Conservation (phyloP, 2,888 invertebrate genomes). For the Philereme vetulata region DNA sequence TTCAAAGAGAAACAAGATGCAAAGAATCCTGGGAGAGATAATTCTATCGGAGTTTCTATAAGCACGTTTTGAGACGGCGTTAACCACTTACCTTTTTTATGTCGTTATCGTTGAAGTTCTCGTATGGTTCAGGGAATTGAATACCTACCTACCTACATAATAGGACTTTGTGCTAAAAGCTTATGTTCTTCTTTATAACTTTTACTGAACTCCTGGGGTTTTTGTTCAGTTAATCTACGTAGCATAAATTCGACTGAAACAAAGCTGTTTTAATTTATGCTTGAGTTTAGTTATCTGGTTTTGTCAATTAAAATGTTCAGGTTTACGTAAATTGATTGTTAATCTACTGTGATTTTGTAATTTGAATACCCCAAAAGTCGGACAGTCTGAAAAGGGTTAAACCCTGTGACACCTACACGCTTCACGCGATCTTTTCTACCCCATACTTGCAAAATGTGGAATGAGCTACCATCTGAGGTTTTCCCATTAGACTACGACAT, state of each 20-base stretch:
- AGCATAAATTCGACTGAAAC: neutral
- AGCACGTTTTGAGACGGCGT: conserved; percentile 15
- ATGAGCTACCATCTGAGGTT: too few species aligned
- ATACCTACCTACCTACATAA: conserved; percentile 8
- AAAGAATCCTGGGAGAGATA: neutral
- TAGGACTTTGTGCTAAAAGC: conserved; percentile 23
- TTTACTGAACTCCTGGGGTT: conserved; percentile 23
- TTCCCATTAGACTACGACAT: too few species aligned
- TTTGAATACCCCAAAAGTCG: conserved; percentile 3
- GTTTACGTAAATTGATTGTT: conserved; percentile 1
- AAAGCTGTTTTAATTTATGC: too few species aligned
- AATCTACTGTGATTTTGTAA: neutral
- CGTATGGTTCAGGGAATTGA: conserved; percentile 29
- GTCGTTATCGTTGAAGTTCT: conserved; percentile 19
- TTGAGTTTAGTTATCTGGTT: too few species aligned
- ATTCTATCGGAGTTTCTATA: neutral
- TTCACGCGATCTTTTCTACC: too few species aligned
- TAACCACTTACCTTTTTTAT: conserved; percentile 32
- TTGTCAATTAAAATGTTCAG: too few species aligned
- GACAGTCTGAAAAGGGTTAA: conserved; percentile 3
- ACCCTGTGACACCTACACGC: neutral
- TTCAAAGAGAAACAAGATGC: too few species aligned
- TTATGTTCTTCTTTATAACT: conserved; percentile 21
- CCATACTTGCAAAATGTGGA: too few species aligned
- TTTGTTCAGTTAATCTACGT: neutral